Conservation (phyloP, 2,797 vertebrate genomes). For the Parotocinclus haroldoi region DNA sequence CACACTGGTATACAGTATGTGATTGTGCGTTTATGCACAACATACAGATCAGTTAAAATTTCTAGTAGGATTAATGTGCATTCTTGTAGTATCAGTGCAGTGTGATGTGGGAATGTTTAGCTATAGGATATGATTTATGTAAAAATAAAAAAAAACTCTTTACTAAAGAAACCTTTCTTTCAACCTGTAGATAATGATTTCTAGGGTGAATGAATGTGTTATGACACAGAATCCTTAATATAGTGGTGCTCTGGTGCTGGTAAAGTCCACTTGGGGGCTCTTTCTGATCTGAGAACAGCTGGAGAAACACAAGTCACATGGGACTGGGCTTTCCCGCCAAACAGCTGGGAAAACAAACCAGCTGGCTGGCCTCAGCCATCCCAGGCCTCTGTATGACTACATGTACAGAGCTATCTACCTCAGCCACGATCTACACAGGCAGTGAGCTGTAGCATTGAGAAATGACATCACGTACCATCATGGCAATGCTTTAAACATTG, state of each 20-base stretch:
- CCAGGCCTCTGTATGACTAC: slow-evolving; percentile 34
- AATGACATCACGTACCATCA: slow-evolving; percentile 33
- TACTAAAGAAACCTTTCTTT: neutral
- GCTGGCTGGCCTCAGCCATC: slow-evolving; percentile 35
- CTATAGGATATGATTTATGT: too few relatives aligned
- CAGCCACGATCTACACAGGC: slow-evolving; percentile 18
- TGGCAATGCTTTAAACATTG: neutral
- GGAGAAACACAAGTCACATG: slow-evolving; percentile 72
- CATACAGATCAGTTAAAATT: too few relatives aligned
- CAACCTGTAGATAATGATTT: neutral
- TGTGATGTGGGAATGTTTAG: too few relatives aligned
- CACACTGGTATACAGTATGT: too few relatives aligned
- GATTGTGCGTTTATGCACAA: too few relatives aligned
- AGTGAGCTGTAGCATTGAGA: slow-evolving; percentile 30
- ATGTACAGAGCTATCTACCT: slow-evolving; percentile 24
- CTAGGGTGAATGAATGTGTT: slow-evolving; percentile 23
- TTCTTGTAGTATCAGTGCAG: too few relatives aligned
- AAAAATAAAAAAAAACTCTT: too few relatives aligned
- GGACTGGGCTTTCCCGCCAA: slow-evolving; percentile 69
- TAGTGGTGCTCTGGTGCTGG: slow-evolving; percentile 15
- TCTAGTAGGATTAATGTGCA: too few relatives aligned
- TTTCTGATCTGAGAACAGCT: slow-evolving; percentile 71
- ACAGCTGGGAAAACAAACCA: slow-evolving; percentile 75
- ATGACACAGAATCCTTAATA: slow-evolving; percentile 31
- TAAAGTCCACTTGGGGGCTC: slow-evolving; percentile 48